phyloP scores from a whole-genome alignment of 2,797 vertebrate genomes.

The Helostoma temminkii region DNA sequence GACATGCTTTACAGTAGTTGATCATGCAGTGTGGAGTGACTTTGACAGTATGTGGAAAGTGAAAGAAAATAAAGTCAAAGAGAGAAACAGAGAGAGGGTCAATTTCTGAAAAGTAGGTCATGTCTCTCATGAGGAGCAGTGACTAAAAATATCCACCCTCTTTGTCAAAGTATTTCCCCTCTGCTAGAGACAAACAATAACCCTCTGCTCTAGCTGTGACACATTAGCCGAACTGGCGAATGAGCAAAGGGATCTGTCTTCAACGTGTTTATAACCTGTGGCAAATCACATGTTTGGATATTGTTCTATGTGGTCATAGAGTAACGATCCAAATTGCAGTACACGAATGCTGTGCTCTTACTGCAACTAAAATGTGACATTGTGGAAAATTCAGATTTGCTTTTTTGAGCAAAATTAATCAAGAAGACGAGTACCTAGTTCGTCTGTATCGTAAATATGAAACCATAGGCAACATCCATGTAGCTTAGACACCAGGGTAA shows the following conservation, averaged over 20 bases:
- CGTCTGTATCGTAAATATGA: not conserved
- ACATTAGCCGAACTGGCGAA: slow-evolving; percentile 22
- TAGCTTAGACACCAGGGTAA: not conserved
- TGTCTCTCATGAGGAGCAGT: slow-evolving; percentile 62
- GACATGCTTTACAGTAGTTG: slow-evolving; percentile 57
- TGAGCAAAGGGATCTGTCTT: slow-evolving; percentile 7
- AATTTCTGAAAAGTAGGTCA: slow-evolving; percentile 73
- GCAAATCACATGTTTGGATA: not conserved
- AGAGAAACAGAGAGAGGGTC: slow-evolving; percentile 56
- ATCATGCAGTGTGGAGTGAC: slow-evolving; percentile 71
- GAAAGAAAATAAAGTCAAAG: slow-evolving; percentile 46
- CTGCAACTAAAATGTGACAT: not conserved
- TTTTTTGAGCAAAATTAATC: not conserved
- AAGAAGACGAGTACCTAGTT: not conserved
- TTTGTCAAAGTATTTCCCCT: slow-evolving; percentile 72
- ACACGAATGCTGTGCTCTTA: not conserved
- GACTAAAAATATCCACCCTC: slow-evolving; percentile 72
- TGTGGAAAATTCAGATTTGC: not conserved
- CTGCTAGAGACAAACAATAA: slow-evolving; percentile 64
- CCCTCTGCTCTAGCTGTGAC: slow-evolving; percentile 31
- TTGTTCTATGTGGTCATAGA: not conserved
- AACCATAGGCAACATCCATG: not conserved
- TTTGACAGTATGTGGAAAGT: slow-evolving; percentile 48
- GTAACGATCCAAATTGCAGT: not conserved
- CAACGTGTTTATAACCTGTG: slow-evolving; percentile 5